A percentile compares a stretch with the other conserved stretches of the same genome.
Conservation (phyloP, 2,113 vertebrate species). For the Rhynchomys soricoides region DNA sequence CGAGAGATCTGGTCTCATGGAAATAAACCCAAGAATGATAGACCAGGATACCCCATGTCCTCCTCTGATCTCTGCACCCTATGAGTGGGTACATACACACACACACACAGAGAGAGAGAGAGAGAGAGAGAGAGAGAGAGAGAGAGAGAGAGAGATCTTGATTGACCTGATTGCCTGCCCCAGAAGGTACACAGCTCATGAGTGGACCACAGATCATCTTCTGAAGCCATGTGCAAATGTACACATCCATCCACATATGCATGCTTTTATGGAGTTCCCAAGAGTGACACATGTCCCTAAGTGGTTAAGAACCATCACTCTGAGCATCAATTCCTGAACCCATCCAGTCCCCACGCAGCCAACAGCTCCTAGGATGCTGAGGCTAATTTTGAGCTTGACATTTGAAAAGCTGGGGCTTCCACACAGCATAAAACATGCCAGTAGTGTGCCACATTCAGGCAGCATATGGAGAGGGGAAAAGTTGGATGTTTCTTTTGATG, state of each 20-base stretch:
- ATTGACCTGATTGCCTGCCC: not conserved
- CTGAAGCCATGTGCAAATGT: accelerated
- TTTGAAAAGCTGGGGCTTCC: not conserved
- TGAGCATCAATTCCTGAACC: not conserved
- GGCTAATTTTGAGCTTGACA: not conserved
- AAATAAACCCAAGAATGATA: not conserved
- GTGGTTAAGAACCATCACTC: not conserved
- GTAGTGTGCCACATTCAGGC: accelerated
- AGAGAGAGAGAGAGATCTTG: no score
- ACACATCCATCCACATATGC: accelerated
- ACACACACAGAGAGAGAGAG: not conserved
- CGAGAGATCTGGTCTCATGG: not conserved
- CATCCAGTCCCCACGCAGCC: accelerated
- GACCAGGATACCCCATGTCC: no score
- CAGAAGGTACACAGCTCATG: not conserved
- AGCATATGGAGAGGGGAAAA: not conserved
- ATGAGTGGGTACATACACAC: not conserved
- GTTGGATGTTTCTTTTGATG: not conserved
- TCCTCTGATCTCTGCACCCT: not conserved
- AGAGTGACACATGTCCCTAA: not conserved
- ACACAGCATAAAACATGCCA: not conserved
- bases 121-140: no score
- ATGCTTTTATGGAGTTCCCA: not conserved
- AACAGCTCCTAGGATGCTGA: not conserved
- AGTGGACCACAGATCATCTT: not conserved